phyloP scores from a whole-genome alignment of 2,797 vertebrate species.

The Sylvilagus floridanus region DNA sequence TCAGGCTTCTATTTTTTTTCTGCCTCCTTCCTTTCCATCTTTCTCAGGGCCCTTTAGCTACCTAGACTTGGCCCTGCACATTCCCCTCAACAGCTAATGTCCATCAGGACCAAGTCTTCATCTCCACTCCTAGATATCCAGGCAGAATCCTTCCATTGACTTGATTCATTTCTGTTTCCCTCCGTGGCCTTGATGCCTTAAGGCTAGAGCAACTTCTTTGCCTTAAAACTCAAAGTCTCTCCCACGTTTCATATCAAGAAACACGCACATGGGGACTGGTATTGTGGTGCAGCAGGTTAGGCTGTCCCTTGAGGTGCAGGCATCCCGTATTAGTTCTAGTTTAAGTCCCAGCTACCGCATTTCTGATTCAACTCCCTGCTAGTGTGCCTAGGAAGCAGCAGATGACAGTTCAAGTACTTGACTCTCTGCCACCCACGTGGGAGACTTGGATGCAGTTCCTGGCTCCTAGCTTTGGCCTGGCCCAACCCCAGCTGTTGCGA shows the following conservation, averaged over 20 bases:
- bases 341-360: too few species aligned
- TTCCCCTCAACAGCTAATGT: not conserved
- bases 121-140: not conserved
- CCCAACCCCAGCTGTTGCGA: too few species aligned
- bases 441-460: too few species aligned
- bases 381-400: too few species aligned
- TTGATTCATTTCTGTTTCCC: conserved; percentile 3
- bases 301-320: too few species aligned
- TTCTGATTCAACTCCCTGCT: too few species aligned
- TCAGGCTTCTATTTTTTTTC: not conserved
- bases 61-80: not conserved
- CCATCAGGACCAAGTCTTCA: not conserved
- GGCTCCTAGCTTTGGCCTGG: too few species aligned
- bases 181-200: conserved; percentile 1
- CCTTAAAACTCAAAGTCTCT: conserved; percentile 4
- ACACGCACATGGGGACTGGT: not conserved
- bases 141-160: not conserved
- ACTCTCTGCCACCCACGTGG: too few species aligned
- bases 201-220: not conserved
- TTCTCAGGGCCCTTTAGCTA: not conserved
- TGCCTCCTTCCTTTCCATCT: not conserved
- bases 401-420: too few species aligned
- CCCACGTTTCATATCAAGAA: not conserved
- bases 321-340: too few species aligned
- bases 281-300: too few species aligned